Percentiles rank a stretch among this genome's conserved stretches.
Evolutionary conservation across 2,113 vertebrate genomes (phyloP).

Genomic region (Gymnarchus niloticus): DNA sequence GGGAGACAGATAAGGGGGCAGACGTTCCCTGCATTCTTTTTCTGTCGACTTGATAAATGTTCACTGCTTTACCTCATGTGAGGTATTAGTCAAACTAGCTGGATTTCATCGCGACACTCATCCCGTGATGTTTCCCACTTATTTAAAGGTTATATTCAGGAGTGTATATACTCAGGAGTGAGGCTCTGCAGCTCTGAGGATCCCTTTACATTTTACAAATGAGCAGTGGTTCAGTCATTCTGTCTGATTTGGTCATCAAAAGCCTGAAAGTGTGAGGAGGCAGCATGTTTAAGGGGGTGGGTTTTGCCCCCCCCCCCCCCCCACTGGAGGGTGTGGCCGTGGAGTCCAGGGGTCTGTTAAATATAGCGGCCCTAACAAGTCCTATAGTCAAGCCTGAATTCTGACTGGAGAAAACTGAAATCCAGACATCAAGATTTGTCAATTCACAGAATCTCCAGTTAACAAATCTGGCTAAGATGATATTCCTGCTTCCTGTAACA

Average conservation of each 20-base stretch:
- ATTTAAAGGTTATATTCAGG: constrained; percentile 21
- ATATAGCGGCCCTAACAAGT: too few relatives aligned
- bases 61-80: constrained; percentile 32
- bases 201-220: neutral
- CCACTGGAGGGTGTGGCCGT: too few relatives aligned
- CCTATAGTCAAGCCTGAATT: too few relatives aligned
- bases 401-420: too few relatives aligned
- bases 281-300: neutral
- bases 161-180: too few relatives aligned
- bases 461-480: too few relatives aligned
- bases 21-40: constrained; percentile 35
- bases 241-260: neutral
- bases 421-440: too few relatives aligned
- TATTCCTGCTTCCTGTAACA: too few relatives aligned
- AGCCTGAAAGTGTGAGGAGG: neutral
- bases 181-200: too few relatives aligned
- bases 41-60: constrained; percentile 29
- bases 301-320: too few relatives aligned
- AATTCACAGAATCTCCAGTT: too few relatives aligned
- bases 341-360: too few relatives aligned
- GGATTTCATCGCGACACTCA: constrained; percentile 37
- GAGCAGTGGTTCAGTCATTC: neutral
- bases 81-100: constrained; percentile 31
- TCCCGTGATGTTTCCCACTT: constrained; percentile 30
- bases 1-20: constrained; percentile 29